phyloP scores from a whole-genome alignment of 2,888 invertebrate species.

The Brenthis ino region DNA sequence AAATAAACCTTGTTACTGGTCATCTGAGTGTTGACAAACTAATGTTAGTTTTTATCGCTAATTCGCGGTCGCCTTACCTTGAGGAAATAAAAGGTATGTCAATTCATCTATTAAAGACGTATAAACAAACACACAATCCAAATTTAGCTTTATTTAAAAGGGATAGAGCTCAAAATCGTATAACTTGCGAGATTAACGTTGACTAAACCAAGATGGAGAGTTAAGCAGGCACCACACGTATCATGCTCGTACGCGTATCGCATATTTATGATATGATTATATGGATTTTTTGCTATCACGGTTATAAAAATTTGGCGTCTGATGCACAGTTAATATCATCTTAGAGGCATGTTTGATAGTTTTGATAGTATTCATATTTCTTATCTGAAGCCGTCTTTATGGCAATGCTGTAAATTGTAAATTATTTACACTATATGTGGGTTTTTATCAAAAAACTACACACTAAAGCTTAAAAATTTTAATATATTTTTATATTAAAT shows the following conservation, averaged over 20 bases:
- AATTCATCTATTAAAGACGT: slow-evolving; percentile 24
- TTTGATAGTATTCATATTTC: neutral
- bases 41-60: slow-evolving; percentile 33
- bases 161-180: slow-evolving; percentile 3
- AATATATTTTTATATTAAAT: no score
- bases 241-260: slow-evolving; percentile 25
- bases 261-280: slow-evolving; percentile 35
- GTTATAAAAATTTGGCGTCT: slow-evolving; percentile 24
- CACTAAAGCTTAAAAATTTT: no score
- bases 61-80: slow-evolving; percentile 32
- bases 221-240: slow-evolving; percentile 32
- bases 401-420: no score
- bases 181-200: slow-evolving; percentile 1
- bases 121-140: neutral
- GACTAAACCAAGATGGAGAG: slow-evolving; percentile 22
- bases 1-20: slow-evolving; percentile 18
- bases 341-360: slow-evolving; percentile 6
- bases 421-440: no score
- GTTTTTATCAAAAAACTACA: no score
- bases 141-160: slow-evolving; percentile 6
- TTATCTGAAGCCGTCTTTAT: no score
- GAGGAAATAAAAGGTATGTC: slow-evolving; percentile 33
- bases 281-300: slow-evolving; percentile 31
- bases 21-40: slow-evolving; percentile 9
- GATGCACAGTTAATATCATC: slow-evolving; percentile 14